Conservation (phyloP, 2,888 invertebrate species). For the Drosophila barbarae region DNA sequence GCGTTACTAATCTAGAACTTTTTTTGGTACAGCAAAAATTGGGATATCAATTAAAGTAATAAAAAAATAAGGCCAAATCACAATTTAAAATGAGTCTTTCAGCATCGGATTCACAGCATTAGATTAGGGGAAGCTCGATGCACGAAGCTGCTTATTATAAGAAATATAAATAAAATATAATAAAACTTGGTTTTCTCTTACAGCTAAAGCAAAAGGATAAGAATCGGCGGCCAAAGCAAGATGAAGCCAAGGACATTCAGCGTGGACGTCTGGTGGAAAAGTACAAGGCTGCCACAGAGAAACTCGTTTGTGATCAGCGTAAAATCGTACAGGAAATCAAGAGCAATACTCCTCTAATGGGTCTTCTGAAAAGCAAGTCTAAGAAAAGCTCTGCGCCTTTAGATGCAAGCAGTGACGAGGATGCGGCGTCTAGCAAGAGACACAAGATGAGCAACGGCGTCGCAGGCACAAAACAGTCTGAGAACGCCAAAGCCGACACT, state of each 20-base stretch:
- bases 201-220: slow-evolving; percentile 68
- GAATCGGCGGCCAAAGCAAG: slow-evolving; percentile 39
- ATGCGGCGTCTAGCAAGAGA: slow-evolving; percentile 45
- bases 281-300: slow-evolving; percentile 79
- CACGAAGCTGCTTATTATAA: too few relatives aligned
- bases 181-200: too few relatives aligned
- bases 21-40: not conserved
- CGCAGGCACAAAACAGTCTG: slow-evolving; percentile 36
- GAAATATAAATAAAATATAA: too few relatives aligned
- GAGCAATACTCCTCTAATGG: slow-evolving; percentile 74
- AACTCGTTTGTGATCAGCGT: slow-evolving; percentile 76
- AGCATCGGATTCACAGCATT: too few relatives aligned
- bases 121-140: too few relatives aligned
- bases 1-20: not conserved
- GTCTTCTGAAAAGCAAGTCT: slow-evolving; percentile 66
- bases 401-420: slow-evolving; percentile 68
- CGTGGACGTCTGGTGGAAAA: slow-evolving; percentile 78
- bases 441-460: slow-evolving; percentile 44
- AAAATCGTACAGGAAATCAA: slow-evolving; percentile 77
- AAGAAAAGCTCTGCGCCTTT: slow-evolving; percentile 40
- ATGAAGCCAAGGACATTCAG: slow-evolving; percentile 54
- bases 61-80: too few relatives aligned
- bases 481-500: slow-evolving; percentile 19
- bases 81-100: too few relatives aligned
- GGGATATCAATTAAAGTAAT: not conserved